phyloP scores from a whole-genome alignment of 2,113 vertebrate species.

The Ophthalmotilapia sp. region DNA sequence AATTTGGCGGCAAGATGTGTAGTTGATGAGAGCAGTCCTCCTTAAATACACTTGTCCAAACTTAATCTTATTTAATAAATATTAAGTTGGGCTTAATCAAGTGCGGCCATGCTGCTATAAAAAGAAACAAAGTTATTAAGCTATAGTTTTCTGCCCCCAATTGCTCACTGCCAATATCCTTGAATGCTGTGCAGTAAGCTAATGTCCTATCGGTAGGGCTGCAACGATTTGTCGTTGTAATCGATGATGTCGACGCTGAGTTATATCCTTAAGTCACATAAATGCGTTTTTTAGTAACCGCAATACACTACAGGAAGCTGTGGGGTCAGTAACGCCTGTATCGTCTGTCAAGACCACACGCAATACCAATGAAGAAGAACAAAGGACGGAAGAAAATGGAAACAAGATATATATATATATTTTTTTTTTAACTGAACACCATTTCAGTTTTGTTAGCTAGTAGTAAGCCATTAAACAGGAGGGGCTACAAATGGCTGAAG shows the following conservation, averaged over 20 bases:
- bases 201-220: neutral
- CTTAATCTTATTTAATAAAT: neutral
- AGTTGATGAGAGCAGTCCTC: neutral
- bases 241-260: rapidly evolving
- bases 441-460: neutral
- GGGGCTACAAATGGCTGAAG: neutral
- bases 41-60: neutral
- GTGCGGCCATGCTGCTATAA: neutral
- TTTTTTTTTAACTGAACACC: neutral
- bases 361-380: neutral
- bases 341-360: neutral
- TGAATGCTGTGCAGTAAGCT: neutral
- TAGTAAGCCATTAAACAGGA: neutral
- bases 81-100: neutral
- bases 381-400: rapidly evolving
- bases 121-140: neutral
- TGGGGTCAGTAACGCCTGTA: neutral
- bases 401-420: neutral
- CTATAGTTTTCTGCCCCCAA: neutral
- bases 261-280: neutral
- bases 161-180: neutral
- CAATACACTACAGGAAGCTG: neutral
- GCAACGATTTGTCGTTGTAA: neutral
- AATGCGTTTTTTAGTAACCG: neutral
- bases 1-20: neutral